Conservation (phyloP, 37 sponge, comb jelly and placozoan genomes). For the Eunapius fragilis region DNA sequence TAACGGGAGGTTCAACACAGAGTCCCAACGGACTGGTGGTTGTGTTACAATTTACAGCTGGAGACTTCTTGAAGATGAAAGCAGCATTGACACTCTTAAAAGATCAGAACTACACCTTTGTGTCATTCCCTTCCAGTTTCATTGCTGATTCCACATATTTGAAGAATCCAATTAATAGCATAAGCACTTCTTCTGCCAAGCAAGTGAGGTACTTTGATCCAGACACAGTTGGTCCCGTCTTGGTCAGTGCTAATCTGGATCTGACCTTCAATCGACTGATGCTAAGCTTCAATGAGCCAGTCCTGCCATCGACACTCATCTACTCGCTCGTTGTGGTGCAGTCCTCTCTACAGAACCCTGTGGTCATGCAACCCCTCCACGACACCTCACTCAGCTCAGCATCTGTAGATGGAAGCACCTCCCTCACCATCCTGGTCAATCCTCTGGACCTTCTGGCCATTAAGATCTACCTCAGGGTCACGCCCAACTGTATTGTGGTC, state of each 20-base stretch:
- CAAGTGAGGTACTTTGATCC: slow-evolving; percentile 51
- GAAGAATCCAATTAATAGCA: slow-evolving; percentile 40
- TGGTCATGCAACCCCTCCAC: slow-evolving; percentile 6
- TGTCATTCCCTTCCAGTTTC: slow-evolving; percentile 66
- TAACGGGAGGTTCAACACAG: slow-evolving; percentile 60
- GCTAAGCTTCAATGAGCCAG: slow-evolving; percentile 88
- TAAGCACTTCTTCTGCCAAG: slow-evolving; percentile 35
- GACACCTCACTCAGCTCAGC: slow-evolving; percentile 22
- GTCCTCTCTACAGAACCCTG: background rate
- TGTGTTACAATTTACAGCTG: slow-evolving; percentile 35
- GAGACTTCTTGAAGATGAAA: slow-evolving; percentile 66
- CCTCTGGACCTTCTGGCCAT: slow-evolving; percentile 63
- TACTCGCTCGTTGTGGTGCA: slow-evolving; percentile 49
- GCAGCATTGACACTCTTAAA: slow-evolving; percentile 66
- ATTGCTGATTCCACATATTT: slow-evolving; percentile 78
- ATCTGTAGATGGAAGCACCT: slow-evolving; percentile 49
- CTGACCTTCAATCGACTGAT: slow-evolving; percentile 68
- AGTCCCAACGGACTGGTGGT: slow-evolving; percentile 66
- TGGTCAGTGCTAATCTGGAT: slow-evolving; percentile 54
- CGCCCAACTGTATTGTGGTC: background rate
- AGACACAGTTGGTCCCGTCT: slow-evolving; percentile 64
- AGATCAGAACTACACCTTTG: slow-evolving; percentile 62
- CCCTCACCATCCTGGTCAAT: slow-evolving; percentile 50
- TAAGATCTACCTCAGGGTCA: slow-evolving; percentile 46
- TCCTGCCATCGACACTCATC: slow-evolving; percentile 55